These are phyloP conservation scores for Sebastes minor DNA, from an alignment of 2,797 vertebrate genomes.

Conservation along the genomic window DNA sequence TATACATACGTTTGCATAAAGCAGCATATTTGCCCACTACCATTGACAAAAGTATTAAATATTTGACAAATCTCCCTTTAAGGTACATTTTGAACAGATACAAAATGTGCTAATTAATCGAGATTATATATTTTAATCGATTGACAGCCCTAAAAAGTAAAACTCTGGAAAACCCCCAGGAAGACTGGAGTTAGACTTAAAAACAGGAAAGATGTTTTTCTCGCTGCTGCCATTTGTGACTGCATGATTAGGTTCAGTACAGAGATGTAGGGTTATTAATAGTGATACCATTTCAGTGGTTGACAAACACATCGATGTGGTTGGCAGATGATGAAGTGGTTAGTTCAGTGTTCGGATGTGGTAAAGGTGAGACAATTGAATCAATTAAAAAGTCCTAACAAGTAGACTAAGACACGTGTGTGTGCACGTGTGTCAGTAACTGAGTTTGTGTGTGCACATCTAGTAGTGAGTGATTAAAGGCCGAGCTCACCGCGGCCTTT, in stretches of 20 bases:
- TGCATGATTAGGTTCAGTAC: background rate
- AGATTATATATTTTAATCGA: too few relatives aligned
- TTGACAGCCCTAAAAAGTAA: background rate
- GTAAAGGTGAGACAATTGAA: background rate
- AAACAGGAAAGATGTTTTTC: background rate
- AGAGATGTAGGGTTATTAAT: background rate
- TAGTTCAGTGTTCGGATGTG: background rate
- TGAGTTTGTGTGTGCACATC: constrained; percentile 6
- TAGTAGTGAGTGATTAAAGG: constrained; percentile 61
- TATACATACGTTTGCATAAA: too few relatives aligned
- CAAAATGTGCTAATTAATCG: too few relatives aligned
- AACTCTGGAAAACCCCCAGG: background rate
- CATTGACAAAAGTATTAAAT: too few relatives aligned
- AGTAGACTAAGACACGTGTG: background rate
- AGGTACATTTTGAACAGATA: too few relatives aligned
- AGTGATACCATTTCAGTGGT: background rate
- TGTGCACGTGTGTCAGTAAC: constrained; percentile 20
- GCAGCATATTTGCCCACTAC: too few relatives aligned
- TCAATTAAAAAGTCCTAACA: background rate
- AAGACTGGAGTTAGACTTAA: background rate
- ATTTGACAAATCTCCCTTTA: too few relatives aligned
- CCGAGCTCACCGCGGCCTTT: constrained; percentile 46
- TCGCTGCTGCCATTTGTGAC: background rate
- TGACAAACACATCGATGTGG: background rate
- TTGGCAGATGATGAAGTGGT: background rate